Evolutionary conservation across 2,888 invertebrate genomes (phyloP).

Genomic region (Eudemis profundana): DNA sequence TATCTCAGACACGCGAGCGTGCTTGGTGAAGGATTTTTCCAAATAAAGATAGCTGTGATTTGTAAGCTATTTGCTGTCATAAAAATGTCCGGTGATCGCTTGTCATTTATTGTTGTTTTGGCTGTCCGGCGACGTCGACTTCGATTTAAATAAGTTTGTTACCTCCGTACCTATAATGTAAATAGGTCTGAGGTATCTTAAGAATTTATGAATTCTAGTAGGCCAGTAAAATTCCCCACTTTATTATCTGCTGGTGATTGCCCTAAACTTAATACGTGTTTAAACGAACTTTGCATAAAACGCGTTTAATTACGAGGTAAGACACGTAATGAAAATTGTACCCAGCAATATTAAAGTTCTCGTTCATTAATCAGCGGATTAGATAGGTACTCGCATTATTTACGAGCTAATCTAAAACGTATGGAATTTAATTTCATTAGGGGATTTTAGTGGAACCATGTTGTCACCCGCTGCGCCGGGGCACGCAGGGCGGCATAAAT

Average conservation of each 20-base stretch:
- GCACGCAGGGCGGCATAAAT: constrained; percentile 73
- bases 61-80: constrained; percentile 70
- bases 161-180: background rate
- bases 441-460: constrained; percentile 80
- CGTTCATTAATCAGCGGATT: constrained; percentile 84
- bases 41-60: constrained; percentile 73
- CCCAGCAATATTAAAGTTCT: constrained; percentile 60
- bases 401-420: constrained; percentile 82
- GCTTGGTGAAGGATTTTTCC: constrained; percentile 56
- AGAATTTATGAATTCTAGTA: too few species aligned
- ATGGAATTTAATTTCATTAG: constrained; percentile 85
- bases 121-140: constrained; percentile 37
- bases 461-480: constrained; percentile 82
- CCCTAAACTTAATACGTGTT: background rate
- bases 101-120: constrained; percentile 67
- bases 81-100: constrained; percentile 72
- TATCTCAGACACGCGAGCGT: constrained; percentile 56
- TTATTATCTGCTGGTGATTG: too few species aligned
- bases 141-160: constrained; percentile 4
- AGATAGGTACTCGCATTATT: constrained; percentile 82
- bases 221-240: too few species aligned
- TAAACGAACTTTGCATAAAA: constrained; percentile 11
- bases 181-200: background rate
- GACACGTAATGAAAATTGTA: constrained; percentile 27
- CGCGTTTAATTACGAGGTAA: constrained; percentile 14